These are phyloP conservation scores for Cinara cedri DNA, from an alignment of 2,888 invertebrate genomes.

Conservation along the genomic window DNA sequence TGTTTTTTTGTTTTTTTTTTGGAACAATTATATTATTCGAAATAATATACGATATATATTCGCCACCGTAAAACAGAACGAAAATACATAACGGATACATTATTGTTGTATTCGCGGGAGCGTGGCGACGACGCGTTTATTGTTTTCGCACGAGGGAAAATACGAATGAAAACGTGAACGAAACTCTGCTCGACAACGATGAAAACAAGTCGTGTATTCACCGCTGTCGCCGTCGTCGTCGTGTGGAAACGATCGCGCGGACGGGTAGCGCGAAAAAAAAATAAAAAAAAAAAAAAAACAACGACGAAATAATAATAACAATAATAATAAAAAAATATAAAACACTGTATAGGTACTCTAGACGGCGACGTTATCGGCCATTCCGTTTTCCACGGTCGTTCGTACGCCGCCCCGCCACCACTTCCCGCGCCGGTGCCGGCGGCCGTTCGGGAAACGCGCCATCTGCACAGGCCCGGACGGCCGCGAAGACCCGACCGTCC, in stretches of 20 bases:
- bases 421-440: too few relatives aligned
- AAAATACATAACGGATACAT: too few relatives aligned
- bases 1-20: too few relatives aligned
- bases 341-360: not conserved
- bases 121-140: not conserved
- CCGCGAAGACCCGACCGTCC: not conserved
- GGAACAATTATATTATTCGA: too few relatives aligned
- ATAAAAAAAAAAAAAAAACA: not conserved
- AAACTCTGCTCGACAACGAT: not conserved
- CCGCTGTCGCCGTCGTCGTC: conserved; percentile 6
- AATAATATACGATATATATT: too few relatives aligned
- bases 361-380: conserved; percentile 38
- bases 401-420: not conserved
- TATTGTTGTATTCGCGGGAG: not conserved
- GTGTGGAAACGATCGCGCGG: not conserved
- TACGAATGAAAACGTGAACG: not conserved
- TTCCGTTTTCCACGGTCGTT: conserved; percentile 25
- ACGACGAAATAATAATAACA: not conserved
- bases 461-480: not conserved
- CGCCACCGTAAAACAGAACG: too few relatives aligned
- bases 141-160: not conserved
- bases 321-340: conserved; percentile 30
- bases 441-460: not conserved
- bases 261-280: not conserved
- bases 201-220: conserved; percentile 20